phyloP scores from a whole-genome alignment of 1,140 invertebrate genomes.

The Scaptomyza montana region DNA sequence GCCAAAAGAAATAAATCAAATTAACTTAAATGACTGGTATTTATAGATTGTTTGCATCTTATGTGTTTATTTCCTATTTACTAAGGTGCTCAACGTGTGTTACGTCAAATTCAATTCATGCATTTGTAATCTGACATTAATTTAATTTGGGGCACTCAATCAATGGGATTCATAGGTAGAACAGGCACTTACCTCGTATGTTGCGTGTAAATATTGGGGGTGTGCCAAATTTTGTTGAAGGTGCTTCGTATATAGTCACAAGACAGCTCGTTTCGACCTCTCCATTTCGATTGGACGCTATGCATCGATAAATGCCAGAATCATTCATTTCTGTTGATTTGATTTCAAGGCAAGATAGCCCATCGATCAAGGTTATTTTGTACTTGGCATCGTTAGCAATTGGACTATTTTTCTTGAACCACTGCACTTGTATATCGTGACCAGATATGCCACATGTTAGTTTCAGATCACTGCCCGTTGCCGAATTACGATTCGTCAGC shows the following conservation, averaged over 20 bases:
- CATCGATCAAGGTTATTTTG: constrained; percentile 84
- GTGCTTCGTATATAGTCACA: constrained; percentile 82
- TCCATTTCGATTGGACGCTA: constrained; percentile 81
- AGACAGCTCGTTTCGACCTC: constrained; percentile 83
- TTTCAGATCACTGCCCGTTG: constrained; percentile 89
- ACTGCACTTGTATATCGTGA: constrained; percentile 90
- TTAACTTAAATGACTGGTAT: background rate
- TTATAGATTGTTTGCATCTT: constrained; percentile 2
- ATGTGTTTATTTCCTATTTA: constrained; percentile 39
- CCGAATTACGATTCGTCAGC: constrained; percentile 90
- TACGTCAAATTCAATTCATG: constrained; percentile 34
- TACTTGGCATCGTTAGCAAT: constrained; percentile 73
- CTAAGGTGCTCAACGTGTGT: constrained; percentile 9
- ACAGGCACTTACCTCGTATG: constrained; percentile 79
- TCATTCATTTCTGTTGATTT: constrained; percentile 68
- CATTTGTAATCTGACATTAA: constrained; percentile 55
- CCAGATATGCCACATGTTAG: constrained; percentile 94
- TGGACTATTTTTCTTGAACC: constrained; percentile 90
- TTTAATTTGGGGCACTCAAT: constrained; percentile 56
- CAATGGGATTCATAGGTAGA: constrained; percentile 45
- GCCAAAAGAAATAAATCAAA: background rate
- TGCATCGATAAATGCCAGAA: constrained; percentile 80
- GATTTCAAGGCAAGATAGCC: constrained; percentile 87
- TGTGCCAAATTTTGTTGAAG: constrained; percentile 81
- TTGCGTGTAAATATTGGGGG: constrained; percentile 83